These are phyloP conservation scores for Lacanobia oleracea DNA, from an alignment of 2,888 invertebrate genomes.

Conservation along the genomic window DNA sequence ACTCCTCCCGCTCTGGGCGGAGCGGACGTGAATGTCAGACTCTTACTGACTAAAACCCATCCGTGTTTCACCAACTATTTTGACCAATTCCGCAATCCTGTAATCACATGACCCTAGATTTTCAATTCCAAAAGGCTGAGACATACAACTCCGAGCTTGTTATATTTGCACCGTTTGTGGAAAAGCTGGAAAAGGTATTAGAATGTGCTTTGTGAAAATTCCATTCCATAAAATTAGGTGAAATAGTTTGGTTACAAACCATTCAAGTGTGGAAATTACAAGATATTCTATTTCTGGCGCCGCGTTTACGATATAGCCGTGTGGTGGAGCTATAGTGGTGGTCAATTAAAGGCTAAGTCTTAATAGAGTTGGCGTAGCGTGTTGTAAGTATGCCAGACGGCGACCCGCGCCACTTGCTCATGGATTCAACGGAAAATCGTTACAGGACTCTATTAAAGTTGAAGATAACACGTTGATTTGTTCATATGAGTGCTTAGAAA, in stretches of 20 bases:
- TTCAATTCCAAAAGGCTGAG: background rate
- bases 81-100: background rate
- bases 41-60: background rate
- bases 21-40: background rate
- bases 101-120: background rate
- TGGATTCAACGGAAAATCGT: constrained; percentile 57
- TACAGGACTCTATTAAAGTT: constrained; percentile 40
- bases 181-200: background rate
- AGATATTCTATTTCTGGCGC: constrained; percentile 71
- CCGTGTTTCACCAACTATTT: background rate
- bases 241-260: constrained; percentile 42
- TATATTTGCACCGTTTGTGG: background rate
- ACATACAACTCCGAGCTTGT: background rate
- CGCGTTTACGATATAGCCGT: constrained; percentile 65
- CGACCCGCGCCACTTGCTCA: constrained; percentile 48
- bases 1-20: background rate
- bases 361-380: constrained; percentile 68
- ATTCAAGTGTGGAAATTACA: constrained; percentile 57
- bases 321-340: constrained; percentile 54
- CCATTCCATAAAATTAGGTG: constrained; percentile 18
- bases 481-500: background rate
- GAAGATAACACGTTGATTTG: constrained; percentile 42
- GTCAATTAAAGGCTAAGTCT: constrained; percentile 63
- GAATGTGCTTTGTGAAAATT: constrained; percentile 11
- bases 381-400: constrained; percentile 80